Percentiles rank a stretch among this genome's conserved stretches.
phyloP scores from a whole-genome alignment of 2,797 vertebrate species.

The Anguilla megastoma region DNA sequence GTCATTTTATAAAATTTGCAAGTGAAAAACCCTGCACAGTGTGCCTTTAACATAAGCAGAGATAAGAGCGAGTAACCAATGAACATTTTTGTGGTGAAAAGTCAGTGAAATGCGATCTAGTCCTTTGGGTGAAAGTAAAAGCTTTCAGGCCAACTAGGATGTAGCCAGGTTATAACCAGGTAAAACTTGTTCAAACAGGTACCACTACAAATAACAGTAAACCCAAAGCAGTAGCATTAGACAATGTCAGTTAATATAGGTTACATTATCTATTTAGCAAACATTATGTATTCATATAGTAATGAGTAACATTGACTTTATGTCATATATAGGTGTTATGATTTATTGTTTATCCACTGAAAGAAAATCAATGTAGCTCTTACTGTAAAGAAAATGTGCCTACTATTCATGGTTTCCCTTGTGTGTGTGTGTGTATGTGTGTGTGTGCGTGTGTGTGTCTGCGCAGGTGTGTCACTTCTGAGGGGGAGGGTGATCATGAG shows the following conservation, averaged over 20 bases:
- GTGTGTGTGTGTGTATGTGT: slow-evolving; percentile 29
- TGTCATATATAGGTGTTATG: no score
- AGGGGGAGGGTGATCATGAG: slow-evolving; percentile 82
- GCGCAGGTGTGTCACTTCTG: slow-evolving; percentile 35
- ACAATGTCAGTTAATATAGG: not conserved
- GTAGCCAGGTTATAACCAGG: no score
- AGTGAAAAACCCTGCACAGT: no score
- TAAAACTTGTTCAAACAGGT: slow-evolving; percentile 32
- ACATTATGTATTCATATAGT: no score
- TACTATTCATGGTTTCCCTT: not conserved
- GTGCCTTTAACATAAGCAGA: no score
- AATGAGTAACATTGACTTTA: no score
- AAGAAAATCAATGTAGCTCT: not conserved
- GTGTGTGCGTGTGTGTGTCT: slow-evolving; percentile 35
- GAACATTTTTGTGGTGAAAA: no score
- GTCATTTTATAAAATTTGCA: no score
- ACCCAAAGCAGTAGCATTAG: not conserved
- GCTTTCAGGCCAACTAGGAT: no score
- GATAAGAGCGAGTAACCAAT: no score
- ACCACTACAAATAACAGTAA: slow-evolving; percentile 32
- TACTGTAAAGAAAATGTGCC: not conserved
- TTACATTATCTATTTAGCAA: not conserved
- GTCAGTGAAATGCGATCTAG: no score
- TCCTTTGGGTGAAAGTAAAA: no score
- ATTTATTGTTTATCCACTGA: not conserved